Conservation (phyloP, 2,888 invertebrate genomes). For the Dendrolimus houi region DNA sequence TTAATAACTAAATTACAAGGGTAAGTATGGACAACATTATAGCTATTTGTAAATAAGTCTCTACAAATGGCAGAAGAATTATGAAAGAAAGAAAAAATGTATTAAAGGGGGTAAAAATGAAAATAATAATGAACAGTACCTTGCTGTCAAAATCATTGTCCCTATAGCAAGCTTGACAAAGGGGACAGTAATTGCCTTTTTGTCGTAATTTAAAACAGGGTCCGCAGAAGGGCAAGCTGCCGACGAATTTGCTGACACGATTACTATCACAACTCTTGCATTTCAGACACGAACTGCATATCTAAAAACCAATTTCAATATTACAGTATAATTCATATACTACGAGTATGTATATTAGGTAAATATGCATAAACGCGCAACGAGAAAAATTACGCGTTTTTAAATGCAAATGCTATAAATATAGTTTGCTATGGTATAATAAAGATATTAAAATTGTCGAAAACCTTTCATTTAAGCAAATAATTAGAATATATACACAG, state of each 20-base stretch:
- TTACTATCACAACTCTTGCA: conserved; percentile 93
- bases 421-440: too few relatives aligned
- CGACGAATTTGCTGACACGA: conserved; percentile 86
- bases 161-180: conserved; percentile 94
- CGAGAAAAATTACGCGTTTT: too few relatives aligned
- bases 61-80: neutral
- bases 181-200: conserved; percentile 93
- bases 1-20: neutral
- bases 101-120: too few relatives aligned
- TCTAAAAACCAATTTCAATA: conserved; percentile 43
- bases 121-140: conserved; percentile 44
- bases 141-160: conserved; percentile 93
- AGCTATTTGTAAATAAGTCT: neutral
- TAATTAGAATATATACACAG: too few relatives aligned
- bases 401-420: too few relatives aligned
- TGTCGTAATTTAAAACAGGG: conserved; percentile 91
- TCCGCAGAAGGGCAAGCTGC: conserved; percentile 90
- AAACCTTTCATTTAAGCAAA: too few relatives aligned
- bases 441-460: too few relatives aligned
- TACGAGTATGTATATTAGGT: too few relatives aligned
- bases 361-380: too few relatives aligned
- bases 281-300: conserved; percentile 85
- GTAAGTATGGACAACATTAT: neutral
- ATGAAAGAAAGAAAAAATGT: neutral
- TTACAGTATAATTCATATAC: too few relatives aligned